Conservation (phyloP, 2,797 vertebrate genomes). For the Leptatherina wallacei region DNA sequence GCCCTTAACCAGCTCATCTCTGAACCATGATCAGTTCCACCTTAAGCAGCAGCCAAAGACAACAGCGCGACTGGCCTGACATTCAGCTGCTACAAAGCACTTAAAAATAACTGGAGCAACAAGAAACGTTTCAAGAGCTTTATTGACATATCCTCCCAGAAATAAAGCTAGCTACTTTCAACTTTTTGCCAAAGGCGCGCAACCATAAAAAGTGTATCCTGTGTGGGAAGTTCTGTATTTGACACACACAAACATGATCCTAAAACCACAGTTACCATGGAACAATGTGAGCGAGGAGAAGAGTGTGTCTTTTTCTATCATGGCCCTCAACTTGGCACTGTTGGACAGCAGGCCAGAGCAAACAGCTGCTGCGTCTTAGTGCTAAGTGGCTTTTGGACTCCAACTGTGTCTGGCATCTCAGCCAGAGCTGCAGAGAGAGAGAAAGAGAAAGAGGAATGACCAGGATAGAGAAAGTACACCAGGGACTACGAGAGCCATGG, state of each 20-base stretch:
- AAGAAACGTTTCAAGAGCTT: constrained; percentile 55
- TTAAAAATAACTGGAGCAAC: constrained; percentile 66
- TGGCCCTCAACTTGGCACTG: constrained; percentile 58
- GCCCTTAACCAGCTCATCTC: constrained; percentile 67
- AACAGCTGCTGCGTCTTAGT: constrained; percentile 75
- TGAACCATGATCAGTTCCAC: constrained; percentile 71
- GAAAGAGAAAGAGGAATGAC: constrained; percentile 18
- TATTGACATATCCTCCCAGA: constrained; percentile 67
- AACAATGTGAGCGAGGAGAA: constrained; percentile 59
- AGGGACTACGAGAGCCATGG: constrained; percentile 19
- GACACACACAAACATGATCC: constrained; percentile 57
- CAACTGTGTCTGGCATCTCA: constrained; percentile 71
- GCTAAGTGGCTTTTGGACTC: constrained; percentile 76
- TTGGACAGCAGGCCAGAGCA: constrained; percentile 58
- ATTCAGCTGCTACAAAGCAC: constrained; percentile 56
- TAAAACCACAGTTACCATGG: constrained; percentile 58
- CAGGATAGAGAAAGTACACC: constrained; percentile 40
- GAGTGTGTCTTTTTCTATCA: constrained; percentile 48
- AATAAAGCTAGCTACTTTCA: constrained; percentile 67
- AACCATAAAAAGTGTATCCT: constrained; percentile 69
- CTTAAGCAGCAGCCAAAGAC: constrained; percentile 69
- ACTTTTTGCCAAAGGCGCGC: constrained; percentile 66
- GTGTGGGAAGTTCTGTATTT: constrained; percentile 65
- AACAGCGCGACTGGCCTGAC: constrained; percentile 59
- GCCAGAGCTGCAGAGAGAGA: constrained; percentile 56